phyloP scores from a whole-genome alignment of 1,140 invertebrate genomes.

The Ladona fulva region DNA sequence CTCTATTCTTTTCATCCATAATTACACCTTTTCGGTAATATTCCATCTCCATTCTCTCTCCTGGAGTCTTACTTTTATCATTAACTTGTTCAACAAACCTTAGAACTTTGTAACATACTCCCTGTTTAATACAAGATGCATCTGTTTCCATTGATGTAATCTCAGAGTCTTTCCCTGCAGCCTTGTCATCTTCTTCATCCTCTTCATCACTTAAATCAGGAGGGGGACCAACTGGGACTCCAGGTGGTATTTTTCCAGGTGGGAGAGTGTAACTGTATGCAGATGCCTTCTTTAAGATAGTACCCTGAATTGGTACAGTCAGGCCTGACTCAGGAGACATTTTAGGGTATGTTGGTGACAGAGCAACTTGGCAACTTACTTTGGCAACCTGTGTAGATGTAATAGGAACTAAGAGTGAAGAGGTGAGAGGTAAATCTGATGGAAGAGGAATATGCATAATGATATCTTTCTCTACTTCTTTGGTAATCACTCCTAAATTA shows the following conservation, averaged over 20 bases:
- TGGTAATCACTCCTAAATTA: conserved; percentile 9
- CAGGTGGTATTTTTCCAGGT: no score
- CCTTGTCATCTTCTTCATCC: conserved; percentile 36
- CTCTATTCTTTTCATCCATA: conserved; percentile 23
- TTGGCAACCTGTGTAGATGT: conserved; percentile 30
- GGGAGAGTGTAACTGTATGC: conserved; percentile 45
- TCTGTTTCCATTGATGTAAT: no score
- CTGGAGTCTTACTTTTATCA: no score
- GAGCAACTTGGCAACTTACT: conserved; percentile 35
- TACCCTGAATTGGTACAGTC: conserved; percentile 46
- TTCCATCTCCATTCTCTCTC: no score
- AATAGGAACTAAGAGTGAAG: conserved; percentile 39
- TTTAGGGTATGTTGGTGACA: conserved; percentile 30
- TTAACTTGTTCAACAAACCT: no score
- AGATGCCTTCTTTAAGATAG: conserved; percentile 68
- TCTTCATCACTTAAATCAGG: conserved; percentile 63
- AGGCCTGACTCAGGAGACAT: conserved; percentile 27
- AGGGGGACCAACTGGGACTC: conserved; percentile 79
- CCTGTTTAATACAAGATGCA: no score
- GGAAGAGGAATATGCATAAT: conserved; percentile 72
- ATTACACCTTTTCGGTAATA: conserved; percentile 31
- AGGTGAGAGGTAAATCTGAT: conserved; percentile 48
- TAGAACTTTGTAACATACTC: no score
- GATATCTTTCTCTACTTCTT: conserved; percentile 33
- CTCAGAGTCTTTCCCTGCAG: no score